A percentile compares a stretch with the other conserved stretches of the same genome.
phyloP scores from a whole-genome alignment of 2,888 invertebrate species.

The Synanthedon myopaeformis region DNA sequence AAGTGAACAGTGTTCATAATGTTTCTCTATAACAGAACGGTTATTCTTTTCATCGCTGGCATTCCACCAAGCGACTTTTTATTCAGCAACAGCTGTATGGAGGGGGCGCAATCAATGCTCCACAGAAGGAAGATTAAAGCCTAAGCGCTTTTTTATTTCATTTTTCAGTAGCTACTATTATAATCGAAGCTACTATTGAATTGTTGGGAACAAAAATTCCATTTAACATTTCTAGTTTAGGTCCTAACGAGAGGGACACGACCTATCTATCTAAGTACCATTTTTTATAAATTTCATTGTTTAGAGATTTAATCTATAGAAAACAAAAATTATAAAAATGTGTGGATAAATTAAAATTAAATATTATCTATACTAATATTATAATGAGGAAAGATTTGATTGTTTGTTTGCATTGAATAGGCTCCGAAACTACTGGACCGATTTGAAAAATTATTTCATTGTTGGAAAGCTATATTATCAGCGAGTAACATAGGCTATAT shows the following conservation, averaged over 20 bases:
- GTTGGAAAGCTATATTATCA: too few species aligned
- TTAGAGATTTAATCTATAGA: too few species aligned
- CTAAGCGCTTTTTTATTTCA: constrained; percentile 31
- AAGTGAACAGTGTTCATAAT: constrained; percentile 29
- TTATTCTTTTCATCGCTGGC: constrained; percentile 60
- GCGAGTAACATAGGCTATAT: too few species aligned
- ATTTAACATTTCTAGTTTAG: not conserved
- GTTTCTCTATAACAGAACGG: constrained; percentile 37
- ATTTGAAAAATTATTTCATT: too few species aligned
- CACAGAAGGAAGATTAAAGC: constrained; percentile 38
- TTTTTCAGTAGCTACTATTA: not conserved
- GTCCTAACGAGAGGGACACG: not conserved
- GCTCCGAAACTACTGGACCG: too few species aligned
- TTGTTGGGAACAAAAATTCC: not conserved
- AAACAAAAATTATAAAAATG: too few species aligned
- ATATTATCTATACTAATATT: too few species aligned
- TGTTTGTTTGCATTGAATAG: too few species aligned
- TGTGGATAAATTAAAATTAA: too few species aligned
- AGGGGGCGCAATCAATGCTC: constrained; percentile 56
- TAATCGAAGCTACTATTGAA: not conserved
- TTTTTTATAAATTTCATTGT: too few species aligned
- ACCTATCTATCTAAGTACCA: too few species aligned
- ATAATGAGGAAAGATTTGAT: too few species aligned
- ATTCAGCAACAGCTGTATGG: constrained; percentile 50
- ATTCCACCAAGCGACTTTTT: constrained; percentile 61